A percentile compares a stretch with the other conserved stretches of the same genome.
Conservation (phyloP, 2,113 vertebrate species). For the Condylura cristata region DNA sequence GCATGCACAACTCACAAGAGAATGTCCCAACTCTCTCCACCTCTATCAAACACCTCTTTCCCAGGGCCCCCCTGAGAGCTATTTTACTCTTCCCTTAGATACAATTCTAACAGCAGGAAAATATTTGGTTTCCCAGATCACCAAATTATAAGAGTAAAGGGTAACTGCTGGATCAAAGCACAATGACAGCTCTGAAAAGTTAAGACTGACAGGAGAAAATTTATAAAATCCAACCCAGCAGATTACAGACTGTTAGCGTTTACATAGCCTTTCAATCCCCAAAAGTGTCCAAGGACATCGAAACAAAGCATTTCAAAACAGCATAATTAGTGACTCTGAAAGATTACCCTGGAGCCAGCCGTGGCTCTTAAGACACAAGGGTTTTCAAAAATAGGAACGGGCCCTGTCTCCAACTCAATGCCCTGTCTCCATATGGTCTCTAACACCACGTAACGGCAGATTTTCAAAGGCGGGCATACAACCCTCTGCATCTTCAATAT, state of each 20-base stretch:
- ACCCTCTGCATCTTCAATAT: not conserved
- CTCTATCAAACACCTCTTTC: not conserved
- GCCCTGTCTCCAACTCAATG: not conserved
- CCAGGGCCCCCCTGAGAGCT: not conserved
- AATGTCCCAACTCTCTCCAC: not conserved
- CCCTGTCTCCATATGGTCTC: not conserved
- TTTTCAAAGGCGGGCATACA: not conserved
- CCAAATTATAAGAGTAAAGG: slow-evolving; percentile 38
- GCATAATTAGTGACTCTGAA: not conserved
- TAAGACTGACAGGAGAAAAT: not conserved
- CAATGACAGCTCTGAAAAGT: not conserved
- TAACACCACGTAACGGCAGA: not conserved
- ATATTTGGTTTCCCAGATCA: slow-evolving; percentile 18
- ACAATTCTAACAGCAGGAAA: not conserved
- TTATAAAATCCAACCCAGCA: slow-evolving; percentile 28
- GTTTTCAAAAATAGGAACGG: not conserved
- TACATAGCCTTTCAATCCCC: slow-evolving; percentile 45
- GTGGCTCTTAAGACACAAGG: not conserved
- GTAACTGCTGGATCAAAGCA: slow-evolving; percentile 13
- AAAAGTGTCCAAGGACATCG: slow-evolving; percentile 15
- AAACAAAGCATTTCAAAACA: slow-evolving; percentile 36
- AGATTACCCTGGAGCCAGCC: not conserved
- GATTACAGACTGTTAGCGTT: slow-evolving; percentile 23
- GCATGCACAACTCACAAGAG: not conserved
- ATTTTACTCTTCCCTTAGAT: not conserved